These are phyloP conservation scores for Chrysolina americana DNA, from an alignment of 2,888 invertebrate species.

Conservation along the genomic window DNA sequence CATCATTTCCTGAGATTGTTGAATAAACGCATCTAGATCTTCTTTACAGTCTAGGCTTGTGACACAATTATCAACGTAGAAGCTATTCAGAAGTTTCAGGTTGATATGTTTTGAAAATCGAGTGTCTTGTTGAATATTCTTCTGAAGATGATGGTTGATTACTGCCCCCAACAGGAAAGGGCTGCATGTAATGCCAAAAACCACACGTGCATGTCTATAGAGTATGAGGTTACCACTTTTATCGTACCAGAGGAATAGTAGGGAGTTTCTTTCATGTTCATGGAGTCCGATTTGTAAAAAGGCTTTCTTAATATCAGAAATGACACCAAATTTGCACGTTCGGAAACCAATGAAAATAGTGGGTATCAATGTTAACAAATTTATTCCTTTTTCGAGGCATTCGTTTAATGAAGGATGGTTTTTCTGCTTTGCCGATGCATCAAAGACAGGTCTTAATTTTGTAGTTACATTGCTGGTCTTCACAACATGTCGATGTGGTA, in stretches of 20 bases:
- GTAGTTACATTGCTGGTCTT: conserved; percentile 27
- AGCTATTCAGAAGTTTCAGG: not conserved
- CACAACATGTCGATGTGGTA: conserved; percentile 42
- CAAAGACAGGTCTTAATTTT: conserved; percentile 37
- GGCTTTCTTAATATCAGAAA: too few species aligned
- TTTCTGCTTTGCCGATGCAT: conserved; percentile 29
- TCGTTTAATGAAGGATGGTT: conserved; percentile 47
- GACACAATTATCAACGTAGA: not conserved
- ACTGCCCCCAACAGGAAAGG: too few species aligned
- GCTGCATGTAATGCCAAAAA: too few species aligned
- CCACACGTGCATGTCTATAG: too few species aligned
- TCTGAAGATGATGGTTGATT: too few species aligned
- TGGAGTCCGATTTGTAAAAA: too few species aligned
- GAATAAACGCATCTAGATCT: not conserved
- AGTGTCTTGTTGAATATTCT: not conserved
- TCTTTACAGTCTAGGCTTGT: not conserved
- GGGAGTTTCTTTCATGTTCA: too few species aligned
- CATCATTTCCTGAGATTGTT: not conserved
- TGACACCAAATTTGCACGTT: too few species aligned
- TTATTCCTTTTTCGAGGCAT: conserved; percentile 43
- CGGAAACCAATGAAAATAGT: too few species aligned
- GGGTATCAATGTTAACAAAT: conserved; percentile 12
- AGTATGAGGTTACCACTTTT: too few species aligned
- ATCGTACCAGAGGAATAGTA: too few species aligned
- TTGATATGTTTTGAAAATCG: not conserved